phyloP scores from a whole-genome alignment of 2,113 vertebrate species.

The Girardinichthys multiradiatus region DNA sequence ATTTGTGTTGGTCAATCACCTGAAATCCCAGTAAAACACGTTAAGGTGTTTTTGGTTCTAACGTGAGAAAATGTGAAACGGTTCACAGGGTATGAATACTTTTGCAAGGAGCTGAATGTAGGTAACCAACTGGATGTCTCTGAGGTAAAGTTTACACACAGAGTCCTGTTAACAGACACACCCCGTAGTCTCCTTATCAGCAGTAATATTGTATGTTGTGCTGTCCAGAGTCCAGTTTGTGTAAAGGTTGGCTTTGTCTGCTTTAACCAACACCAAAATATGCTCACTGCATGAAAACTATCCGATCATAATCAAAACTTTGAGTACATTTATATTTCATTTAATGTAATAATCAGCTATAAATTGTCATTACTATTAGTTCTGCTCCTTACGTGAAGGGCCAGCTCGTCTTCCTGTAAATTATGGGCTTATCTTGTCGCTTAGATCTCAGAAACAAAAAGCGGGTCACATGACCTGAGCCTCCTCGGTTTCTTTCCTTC shows the following conservation, averaged over 20 bases:
- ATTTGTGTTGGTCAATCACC: too few relatives aligned
- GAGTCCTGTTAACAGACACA: too few relatives aligned
- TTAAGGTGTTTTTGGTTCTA: too few relatives aligned
- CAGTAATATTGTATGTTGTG: not conserved
- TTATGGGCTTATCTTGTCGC: not conserved
- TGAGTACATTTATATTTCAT: not conserved
- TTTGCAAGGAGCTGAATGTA: too few relatives aligned
- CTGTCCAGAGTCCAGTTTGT: not conserved
- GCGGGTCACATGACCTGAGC: conserved; percentile 47
- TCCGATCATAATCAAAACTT: too few relatives aligned
- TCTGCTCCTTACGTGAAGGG: not conserved
- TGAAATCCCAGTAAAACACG: too few relatives aligned
- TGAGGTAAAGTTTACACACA: too few relatives aligned
- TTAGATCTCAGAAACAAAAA: conserved; percentile 3
- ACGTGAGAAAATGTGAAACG: too few relatives aligned
- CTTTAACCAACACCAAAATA: not conserved
- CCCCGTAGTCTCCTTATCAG: not conserved
- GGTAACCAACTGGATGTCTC: too few relatives aligned
- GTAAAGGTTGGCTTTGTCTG: not conserved
- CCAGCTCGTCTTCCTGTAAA: not conserved
- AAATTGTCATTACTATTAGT: not conserved
- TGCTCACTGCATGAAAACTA: too few relatives aligned
- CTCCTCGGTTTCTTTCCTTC: conserved; percentile 37
- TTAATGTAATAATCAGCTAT: not conserved
- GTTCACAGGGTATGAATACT: too few relatives aligned